Evolutionary conservation across 2,113 vertebrate genomes (phyloP).

Genomic region (Platycercus adscitus): DNA sequence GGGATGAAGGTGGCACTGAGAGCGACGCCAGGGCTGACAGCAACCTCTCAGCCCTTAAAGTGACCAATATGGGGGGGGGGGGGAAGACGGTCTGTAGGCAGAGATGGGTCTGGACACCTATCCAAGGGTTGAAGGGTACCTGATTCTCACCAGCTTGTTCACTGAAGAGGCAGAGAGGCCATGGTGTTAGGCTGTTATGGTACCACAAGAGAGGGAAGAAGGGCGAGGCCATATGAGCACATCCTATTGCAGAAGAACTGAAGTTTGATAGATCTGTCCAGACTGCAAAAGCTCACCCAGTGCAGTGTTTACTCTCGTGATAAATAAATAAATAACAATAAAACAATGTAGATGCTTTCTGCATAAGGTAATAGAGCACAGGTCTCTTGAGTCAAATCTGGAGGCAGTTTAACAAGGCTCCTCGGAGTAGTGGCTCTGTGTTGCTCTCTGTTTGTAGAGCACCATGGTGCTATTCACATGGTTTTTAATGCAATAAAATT

Average conservation of each 20-base stretch:
- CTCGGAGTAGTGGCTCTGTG: constrained; percentile 27
- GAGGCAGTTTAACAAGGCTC: constrained; percentile 39
- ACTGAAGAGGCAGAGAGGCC: background rate
- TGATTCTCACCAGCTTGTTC: background rate
- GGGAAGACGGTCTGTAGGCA: background rate
- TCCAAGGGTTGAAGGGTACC: background rate
- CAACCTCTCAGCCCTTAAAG: background rate
- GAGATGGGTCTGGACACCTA: background rate
- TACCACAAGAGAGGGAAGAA: background rate
- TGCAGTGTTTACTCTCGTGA: background rate
- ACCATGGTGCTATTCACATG: constrained; percentile 54
- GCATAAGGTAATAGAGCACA: constrained; percentile 34
- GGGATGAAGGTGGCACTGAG: background rate
- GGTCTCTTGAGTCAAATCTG: constrained; percentile 42
- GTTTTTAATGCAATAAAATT: constrained; percentile 62
- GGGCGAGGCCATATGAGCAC: background rate
- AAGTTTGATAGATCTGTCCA: background rate
- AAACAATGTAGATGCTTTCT: constrained; percentile 29
- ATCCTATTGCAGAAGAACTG: background rate
- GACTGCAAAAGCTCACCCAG: background rate
- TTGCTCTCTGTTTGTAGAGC: constrained; percentile 43
- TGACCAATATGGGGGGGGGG: fast-evolving
- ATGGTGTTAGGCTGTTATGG: background rate
- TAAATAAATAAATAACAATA: constrained; percentile 45
- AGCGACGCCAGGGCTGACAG: fast-evolving